phyloP scores from a whole-genome alignment of 2,888 invertebrate species.

The Mimas tiliae region DNA sequence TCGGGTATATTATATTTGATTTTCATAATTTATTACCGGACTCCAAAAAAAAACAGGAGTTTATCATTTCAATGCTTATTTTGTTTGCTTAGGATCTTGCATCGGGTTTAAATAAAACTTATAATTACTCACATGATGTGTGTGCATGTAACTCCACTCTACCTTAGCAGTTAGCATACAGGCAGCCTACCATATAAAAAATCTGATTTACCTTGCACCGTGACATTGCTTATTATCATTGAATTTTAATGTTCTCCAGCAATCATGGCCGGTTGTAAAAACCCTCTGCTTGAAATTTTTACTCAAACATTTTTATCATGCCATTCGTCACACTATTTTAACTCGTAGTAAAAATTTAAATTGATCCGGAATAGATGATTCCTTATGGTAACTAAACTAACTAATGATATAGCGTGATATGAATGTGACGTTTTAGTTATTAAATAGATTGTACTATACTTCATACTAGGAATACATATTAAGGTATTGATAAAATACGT shows the following conservation, averaged over 20 bases:
- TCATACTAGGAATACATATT: no score
- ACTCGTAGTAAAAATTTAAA: neutral
- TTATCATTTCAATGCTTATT: no score
- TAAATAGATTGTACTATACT: no score
- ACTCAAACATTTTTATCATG: slow-evolving; percentile 24
- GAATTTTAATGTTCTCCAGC: slow-evolving; percentile 36
- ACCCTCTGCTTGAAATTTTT: slow-evolving; percentile 20
- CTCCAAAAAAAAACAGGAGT: no score
- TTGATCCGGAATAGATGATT: slow-evolving; percentile 3
- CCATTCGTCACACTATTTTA: slow-evolving; percentile 16
- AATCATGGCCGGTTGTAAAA: slow-evolving; percentile 23
- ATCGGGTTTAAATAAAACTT: neutral
- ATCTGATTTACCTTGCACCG: slow-evolving; percentile 36
- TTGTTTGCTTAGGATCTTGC: neutral
- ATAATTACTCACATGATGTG: neutral
- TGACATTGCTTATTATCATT: slow-evolving; percentile 40
- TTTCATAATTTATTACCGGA: no score
- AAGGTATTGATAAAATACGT: no score
- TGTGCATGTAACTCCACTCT: slow-evolving; percentile 25
- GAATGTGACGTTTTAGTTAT: no score
- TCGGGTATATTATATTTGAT: no score
- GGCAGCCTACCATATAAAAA: slow-evolving; percentile 40
- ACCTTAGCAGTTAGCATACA: slow-evolving; percentile 29
- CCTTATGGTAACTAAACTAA: neutral
- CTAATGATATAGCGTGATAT: no score